Conservation (phyloP, 2,113 vertebrate genomes). For the Xyliphius kryptos region DNA sequence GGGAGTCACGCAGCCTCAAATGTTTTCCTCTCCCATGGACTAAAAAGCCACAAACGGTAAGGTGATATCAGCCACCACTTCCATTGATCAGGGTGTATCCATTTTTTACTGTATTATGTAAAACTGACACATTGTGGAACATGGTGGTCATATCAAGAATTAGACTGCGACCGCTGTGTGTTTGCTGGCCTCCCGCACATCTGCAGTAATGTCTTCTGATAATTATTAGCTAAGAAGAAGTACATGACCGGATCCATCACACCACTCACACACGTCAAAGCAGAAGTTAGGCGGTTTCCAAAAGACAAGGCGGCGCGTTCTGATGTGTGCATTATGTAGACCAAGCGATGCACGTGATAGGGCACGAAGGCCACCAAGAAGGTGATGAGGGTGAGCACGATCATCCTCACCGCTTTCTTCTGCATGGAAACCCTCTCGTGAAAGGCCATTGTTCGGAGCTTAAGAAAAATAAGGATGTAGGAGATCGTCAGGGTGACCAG, state of each 20-base stretch:
- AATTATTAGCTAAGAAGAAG: conserved; percentile 59
- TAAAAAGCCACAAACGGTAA: no score
- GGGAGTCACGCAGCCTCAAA: no score
- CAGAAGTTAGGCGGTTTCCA: conserved; percentile 60
- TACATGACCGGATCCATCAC: conserved; percentile 66
- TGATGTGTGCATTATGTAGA: conserved; percentile 50
- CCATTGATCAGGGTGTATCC: no score
- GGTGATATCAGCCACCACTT: no score
- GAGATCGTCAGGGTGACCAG: conserved; percentile 48
- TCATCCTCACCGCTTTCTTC: conserved; percentile 57
- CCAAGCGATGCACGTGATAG: conserved; percentile 57
- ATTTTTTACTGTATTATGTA: no score
- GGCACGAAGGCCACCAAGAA: conserved; percentile 65
- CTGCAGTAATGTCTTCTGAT: conserved; percentile 44
- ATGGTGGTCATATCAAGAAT: neutral
- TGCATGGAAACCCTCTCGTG: conserved; percentile 29
- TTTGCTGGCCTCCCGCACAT: conserved; percentile 47
- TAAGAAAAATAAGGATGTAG: conserved; percentile 57
- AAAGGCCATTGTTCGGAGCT: conserved; percentile 46
- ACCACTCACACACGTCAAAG: conserved; percentile 61
- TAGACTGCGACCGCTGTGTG: neutral
- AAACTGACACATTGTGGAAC: no score
- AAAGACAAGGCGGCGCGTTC: conserved; percentile 28
- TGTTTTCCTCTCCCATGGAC: no score
- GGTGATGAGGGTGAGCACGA: conserved; percentile 54